Evolutionary conservation across 2,797 vertebrate species (phyloP).

Genomic region (Sebastes flavidus): DNA sequence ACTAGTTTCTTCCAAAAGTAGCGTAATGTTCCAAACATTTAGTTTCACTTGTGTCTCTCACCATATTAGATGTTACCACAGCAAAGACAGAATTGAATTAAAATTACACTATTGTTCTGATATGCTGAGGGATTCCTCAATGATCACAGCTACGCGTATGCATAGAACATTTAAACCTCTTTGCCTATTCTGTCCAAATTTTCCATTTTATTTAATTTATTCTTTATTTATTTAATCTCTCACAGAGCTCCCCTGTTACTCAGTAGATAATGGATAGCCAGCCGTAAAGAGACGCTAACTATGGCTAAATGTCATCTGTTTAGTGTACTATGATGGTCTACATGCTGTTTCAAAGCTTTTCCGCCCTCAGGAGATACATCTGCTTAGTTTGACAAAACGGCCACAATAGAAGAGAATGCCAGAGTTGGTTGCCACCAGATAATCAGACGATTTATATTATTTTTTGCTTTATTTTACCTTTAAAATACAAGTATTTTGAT

Average conservation of each 20-base stretch:
- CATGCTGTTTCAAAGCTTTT: neutral
- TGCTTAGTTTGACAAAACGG: neutral
- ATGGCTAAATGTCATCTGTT: conserved; percentile 1
- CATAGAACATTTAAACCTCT: neutral
- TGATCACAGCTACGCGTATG: neutral
- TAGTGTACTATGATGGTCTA: neutral
- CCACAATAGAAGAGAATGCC: neutral
- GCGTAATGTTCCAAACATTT: neutral
- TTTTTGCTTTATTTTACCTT: neutral
- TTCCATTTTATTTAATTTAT: neutral
- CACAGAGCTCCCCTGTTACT: neutral
- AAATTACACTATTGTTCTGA: neutral
- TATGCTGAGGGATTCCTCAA: neutral
- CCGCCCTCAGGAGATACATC: neutral
- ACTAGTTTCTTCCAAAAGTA: neutral
- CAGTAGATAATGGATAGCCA: neutral
- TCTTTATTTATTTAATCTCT: neutral
- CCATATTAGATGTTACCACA: neutral
- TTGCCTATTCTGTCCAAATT: neutral
- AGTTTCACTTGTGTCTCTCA: neutral
- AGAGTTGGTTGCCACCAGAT: neutral
- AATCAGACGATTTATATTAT: neutral
- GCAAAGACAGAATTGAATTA: neutral
- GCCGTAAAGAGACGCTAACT: neutral
- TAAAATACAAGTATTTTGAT: neutral